Evolutionary conservation across 2,113 vertebrate species (phyloP).

Genomic region (Tetrax tetrax): DNA sequence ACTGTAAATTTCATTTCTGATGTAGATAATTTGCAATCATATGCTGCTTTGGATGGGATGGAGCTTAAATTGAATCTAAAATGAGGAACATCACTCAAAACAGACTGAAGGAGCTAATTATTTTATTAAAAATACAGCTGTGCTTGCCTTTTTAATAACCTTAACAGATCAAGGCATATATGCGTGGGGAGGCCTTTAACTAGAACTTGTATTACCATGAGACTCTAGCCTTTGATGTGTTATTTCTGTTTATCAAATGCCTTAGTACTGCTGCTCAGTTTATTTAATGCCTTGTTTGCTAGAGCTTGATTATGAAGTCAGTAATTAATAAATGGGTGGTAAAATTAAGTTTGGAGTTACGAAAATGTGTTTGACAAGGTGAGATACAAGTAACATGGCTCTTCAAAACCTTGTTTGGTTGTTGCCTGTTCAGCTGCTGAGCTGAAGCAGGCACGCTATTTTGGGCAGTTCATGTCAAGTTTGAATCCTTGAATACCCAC

Average conservation of each 20-base stretch:
- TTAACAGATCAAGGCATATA: slow-evolving; percentile 40
- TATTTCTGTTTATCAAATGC: slow-evolving; percentile 53
- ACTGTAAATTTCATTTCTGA: slow-evolving; percentile 42
- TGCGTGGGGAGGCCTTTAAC: slow-evolving; percentile 26
- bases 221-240: slow-evolving; percentile 45
- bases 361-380: slow-evolving; percentile 1
- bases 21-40: slow-evolving; percentile 40
- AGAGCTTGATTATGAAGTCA: slow-evolving; percentile 35
- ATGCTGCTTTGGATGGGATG: neutral
- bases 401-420: neutral
- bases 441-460: neutral
- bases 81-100: slow-evolving; percentile 36
- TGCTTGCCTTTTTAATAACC: slow-evolving; percentile 48
- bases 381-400: neutral
- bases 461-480: neutral
- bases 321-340: slow-evolving; percentile 36
- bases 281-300: slow-evolving; percentile 34
- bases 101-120: slow-evolving; percentile 48
- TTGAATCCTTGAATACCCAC: neutral
- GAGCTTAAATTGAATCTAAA: slow-evolving; percentile 43
- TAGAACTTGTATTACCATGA: slow-evolving; percentile 42
- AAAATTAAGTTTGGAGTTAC: slow-evolving; percentile 10
- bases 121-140: slow-evolving; percentile 58
- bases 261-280: slow-evolving; percentile 27
- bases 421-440: neutral